phyloP scores from a whole-genome alignment of 2,113 vertebrate species.

The Hippocampus barbouri region DNA sequence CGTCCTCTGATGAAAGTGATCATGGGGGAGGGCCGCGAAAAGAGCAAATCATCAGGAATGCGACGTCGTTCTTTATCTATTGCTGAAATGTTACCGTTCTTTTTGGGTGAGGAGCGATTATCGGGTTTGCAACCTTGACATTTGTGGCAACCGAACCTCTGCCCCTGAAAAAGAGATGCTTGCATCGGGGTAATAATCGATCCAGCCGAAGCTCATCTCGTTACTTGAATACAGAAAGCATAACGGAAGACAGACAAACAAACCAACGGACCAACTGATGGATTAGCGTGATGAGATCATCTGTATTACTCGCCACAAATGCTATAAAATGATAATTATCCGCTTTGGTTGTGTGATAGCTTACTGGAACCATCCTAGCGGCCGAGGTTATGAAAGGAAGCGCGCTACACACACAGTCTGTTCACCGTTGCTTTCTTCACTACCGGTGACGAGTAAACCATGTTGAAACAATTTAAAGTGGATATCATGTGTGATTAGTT shows the following conservation, averaged over 20 bases:
- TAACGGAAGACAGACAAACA: not conserved
- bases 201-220: not conserved
- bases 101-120: constrained; percentile 43
- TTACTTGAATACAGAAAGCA: not conserved
- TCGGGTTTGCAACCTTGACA: constrained; percentile 1
- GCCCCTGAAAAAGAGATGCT: not conserved
- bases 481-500: constrained; percentile 76
- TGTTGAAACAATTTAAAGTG: not conserved
- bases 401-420: not conserved
- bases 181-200: not conserved
- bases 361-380: not conserved
- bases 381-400: not conserved
- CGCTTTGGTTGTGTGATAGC: not conserved
- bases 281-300: not conserved
- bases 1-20: not conserved
- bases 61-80: constrained; percentile 4
- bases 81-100: constrained; percentile 50
- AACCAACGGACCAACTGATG: not conserved
- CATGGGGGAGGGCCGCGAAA: constrained; percentile 35
- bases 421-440: constrained; percentile 29
- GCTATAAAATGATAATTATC: not conserved
- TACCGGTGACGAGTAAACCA: not conserved
- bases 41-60: constrained; percentile 19
- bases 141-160: not conserved
- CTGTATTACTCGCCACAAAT: not conserved